phyloP scores from a whole-genome alignment of 2,797 vertebrate species.

The Erpetoichthys calabaricus region DNA sequence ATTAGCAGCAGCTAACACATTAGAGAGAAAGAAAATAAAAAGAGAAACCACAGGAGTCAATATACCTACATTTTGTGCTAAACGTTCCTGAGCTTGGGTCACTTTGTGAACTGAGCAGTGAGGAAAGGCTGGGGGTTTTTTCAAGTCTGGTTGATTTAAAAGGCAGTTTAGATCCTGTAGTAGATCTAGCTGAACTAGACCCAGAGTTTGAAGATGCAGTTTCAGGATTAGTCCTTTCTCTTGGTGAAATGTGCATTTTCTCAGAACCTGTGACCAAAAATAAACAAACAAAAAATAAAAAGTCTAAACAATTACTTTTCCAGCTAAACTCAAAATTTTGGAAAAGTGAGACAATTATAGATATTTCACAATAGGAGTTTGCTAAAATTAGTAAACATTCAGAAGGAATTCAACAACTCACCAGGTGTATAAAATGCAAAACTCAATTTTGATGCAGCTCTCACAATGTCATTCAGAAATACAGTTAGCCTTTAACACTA shows the following conservation, averaged over 20 bases:
- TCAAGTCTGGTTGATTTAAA: conserved; percentile 30
- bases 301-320: no score
- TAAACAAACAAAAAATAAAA: no score
- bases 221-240: conserved; percentile 19
- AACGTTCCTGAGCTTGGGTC: conserved; percentile 27
- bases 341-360: no score
- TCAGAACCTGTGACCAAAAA: conserved; percentile 23
- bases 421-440: no score
- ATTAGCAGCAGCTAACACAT: not conserved
- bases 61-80: conserved; percentile 48
- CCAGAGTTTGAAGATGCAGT: conserved; percentile 28
- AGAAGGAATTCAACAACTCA: no score
- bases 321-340: no score
- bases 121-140: conserved; percentile 36
- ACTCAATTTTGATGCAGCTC: no score
- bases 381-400: no score
- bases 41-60: no score
- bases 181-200: conserved; percentile 10
- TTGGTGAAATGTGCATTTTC: conserved; percentile 13
- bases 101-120: conserved; percentile 38
- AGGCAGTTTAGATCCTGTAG: conserved; percentile 40
- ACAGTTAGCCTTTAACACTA: no score
- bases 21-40: not conserved
- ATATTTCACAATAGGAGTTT: no score
- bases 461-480: no score